Evolutionary conservation across 2,888 invertebrate genomes (phyloP).

Genomic region (Chelonus formosanus): DNA sequence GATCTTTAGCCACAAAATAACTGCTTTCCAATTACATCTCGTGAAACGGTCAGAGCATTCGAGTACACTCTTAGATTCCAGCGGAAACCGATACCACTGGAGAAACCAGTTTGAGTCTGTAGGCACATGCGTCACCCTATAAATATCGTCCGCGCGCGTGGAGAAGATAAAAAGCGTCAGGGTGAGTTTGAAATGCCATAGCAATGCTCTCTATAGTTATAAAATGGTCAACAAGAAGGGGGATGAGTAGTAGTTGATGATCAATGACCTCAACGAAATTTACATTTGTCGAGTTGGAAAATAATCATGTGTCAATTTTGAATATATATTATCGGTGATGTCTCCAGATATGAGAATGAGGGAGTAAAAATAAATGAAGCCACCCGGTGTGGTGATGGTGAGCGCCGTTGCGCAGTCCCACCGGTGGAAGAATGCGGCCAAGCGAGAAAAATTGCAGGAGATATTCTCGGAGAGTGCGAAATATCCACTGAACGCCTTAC

Average conservation of each 20-base stretch:
- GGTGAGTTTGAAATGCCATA: too few species aligned
- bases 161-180: not conserved
- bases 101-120: constrained; percentile 25
- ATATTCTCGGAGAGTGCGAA: constrained; percentile 27
- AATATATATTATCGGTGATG: not conserved
- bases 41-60: constrained; percentile 12
- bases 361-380: constrained; percentile 26
- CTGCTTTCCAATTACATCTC: not conserved
- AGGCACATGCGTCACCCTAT: constrained; percentile 16
- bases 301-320: not conserved
- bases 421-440: constrained; percentile 31
- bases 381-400: constrained; percentile 17
- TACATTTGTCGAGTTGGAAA: not conserved
- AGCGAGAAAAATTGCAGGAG: constrained; percentile 31
- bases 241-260: too few species aligned
- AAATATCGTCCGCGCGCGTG: constrained; percentile 17
- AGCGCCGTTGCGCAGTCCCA: constrained; percentile 25
- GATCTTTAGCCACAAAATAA: not conserved
- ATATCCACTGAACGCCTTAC: constrained; percentile 14
- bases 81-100: constrained; percentile 26
- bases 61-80: constrained; percentile 22
- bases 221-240: too few species aligned
- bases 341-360: constrained; percentile 10
- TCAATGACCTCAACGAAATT: too few species aligned
- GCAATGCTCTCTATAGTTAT: too few species aligned